Percentiles rank a stretch among this genome's conserved stretches.
Conservation (phyloP, 2,888 invertebrate genomes). For the Ochlodes sylvanus region DNA sequence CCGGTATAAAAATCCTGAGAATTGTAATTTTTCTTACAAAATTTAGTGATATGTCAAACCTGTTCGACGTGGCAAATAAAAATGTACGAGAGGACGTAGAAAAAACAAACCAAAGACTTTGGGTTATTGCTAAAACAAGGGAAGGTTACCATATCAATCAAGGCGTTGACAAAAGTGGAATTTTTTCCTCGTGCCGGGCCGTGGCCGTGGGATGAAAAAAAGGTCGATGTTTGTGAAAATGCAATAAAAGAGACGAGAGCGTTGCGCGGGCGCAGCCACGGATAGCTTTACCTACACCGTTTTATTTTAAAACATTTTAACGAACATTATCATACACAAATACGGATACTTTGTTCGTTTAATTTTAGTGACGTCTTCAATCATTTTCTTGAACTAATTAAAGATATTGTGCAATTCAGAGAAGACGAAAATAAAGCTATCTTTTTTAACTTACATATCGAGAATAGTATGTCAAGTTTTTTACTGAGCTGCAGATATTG, state of each 20-base stretch:
- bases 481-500: no score
- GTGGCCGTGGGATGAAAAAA: constrained; percentile 72
- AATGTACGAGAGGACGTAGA: constrained; percentile 69
- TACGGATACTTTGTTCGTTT: no score
- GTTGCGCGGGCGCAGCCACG: constrained; percentile 54
- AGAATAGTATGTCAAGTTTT: no score
- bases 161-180: constrained; percentile 80
- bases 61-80: constrained; percentile 81
- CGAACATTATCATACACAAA: neutral
- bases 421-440: no score
- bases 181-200: constrained; percentile 63
- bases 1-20: constrained; percentile 77
- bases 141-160: constrained; percentile 83
- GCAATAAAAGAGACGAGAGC: constrained; percentile 66
- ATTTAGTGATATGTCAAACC: constrained; percentile 84
- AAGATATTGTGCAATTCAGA: no score
- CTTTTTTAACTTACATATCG: no score
- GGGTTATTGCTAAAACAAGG: constrained; percentile 84
- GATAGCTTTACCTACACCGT: constrained; percentile 48
- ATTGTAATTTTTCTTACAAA: constrained; percentile 82
- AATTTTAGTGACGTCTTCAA: no score
- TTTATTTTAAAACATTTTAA: constrained; percentile 24
- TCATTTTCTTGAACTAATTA: no score
- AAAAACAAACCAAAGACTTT: constrained; percentile 68
- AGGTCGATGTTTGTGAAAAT: constrained; percentile 79